phyloP scores from a whole-genome alignment of 2,113 vertebrate species.

The Sminthopsis crassicaudata region DNA sequence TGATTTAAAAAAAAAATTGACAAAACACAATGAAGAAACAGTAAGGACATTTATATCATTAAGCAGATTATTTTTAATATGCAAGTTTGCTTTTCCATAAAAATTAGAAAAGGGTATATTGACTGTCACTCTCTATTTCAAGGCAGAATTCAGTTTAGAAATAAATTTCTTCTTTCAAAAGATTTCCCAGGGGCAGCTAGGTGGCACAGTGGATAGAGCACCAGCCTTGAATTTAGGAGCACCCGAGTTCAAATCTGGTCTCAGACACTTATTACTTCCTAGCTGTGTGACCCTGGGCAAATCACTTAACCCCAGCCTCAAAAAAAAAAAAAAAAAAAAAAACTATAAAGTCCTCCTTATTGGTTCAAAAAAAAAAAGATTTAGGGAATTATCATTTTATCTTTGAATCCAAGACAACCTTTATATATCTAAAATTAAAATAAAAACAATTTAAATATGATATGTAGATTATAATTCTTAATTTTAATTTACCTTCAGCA shows the following conservation, averaged over 20 bases:
- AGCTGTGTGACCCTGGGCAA: no score
- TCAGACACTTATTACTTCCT: no score
- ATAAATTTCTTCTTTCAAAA: neutral
- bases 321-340: no score
- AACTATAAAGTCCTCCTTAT: neutral
- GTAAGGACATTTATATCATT: neutral
- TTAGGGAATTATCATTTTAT: neutral
- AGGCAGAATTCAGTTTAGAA: neutral
- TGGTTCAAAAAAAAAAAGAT: neutral
- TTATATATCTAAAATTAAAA: neutral
- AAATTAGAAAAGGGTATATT: neutral
- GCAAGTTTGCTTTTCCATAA: neutral
- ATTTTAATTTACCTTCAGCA: slow-evolving; percentile 90
- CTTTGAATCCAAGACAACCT: neutral
- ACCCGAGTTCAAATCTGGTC: no score
- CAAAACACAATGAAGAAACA: neutral
- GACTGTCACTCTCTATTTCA: neutral
- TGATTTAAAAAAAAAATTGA: neutral
- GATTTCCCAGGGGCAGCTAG: no score
- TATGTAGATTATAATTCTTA: slow-evolving; percentile 12
- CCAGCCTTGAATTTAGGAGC: no score
- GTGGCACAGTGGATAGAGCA: no score
- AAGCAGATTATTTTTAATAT: neutral
- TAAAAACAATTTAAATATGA: neutral
- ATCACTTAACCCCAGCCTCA: no score